Evolutionary conservation across 2,888 invertebrate genomes (phyloP).

Genomic region (Acrocyrtus sp.): DNA sequence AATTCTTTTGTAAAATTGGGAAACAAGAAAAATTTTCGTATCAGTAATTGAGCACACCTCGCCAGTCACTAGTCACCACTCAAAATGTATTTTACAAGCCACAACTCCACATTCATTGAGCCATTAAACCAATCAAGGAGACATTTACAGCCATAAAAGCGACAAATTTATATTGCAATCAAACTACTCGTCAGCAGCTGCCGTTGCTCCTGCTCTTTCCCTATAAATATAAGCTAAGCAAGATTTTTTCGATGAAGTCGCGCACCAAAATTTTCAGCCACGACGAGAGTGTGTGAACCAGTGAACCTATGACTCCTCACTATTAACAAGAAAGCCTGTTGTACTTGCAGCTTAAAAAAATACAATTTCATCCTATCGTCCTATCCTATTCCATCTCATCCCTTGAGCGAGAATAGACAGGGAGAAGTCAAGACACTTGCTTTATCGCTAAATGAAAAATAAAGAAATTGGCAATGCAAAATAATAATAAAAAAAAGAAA

Average conservation of each 20-base stretch:
- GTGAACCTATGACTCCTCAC: no score
- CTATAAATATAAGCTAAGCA: no score
- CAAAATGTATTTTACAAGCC: constrained; percentile 13
- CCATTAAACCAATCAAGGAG: constrained; percentile 46
- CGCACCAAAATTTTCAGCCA: no score
- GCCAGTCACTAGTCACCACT: not conserved
- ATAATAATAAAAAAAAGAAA: not conserved
- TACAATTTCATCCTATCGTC: no score
- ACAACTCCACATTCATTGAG: constrained; percentile 42
- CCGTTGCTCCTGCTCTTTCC: constrained; percentile 19
- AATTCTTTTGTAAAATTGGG: not conserved
- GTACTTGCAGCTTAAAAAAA: no score
- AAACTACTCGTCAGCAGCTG: constrained; percentile 29
- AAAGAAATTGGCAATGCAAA: not conserved
- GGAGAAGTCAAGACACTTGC: not conserved
- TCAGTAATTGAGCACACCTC: constrained; percentile 28
- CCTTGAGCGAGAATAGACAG: no score
- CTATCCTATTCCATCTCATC: no score
- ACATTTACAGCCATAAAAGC: constrained; percentile 49
- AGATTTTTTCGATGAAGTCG: not conserved
- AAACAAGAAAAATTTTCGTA: not conserved
- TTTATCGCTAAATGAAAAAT: not conserved
- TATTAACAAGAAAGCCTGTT: no score
- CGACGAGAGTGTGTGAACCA: no score
- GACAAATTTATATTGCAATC: constrained; percentile 51